A percentile compares a stretch with the other conserved stretches of the same genome.
Conservation (phyloP, 2,797 vertebrate genomes). For the Otolemur crassicaudatus region DNA sequence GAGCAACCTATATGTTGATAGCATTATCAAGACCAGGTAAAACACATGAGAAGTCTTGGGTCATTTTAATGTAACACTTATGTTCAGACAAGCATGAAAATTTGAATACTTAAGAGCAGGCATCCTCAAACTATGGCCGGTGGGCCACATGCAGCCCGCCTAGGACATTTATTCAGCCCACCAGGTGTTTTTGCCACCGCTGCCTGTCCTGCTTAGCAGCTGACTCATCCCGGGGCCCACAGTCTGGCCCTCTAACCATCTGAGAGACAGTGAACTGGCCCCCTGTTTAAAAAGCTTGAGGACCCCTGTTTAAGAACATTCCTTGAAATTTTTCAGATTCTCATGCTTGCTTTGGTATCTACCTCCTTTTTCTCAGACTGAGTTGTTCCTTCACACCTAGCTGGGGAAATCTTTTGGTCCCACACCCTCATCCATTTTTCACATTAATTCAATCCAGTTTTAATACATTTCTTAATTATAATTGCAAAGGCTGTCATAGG, state of each 20-base stretch:
- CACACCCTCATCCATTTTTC: conserved; percentile 68
- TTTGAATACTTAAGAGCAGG: background rate
- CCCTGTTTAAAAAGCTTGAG: no score
- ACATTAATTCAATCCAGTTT: conserved; percentile 77
- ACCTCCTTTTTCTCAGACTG: conserved; percentile 43
- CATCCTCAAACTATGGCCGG: no score
- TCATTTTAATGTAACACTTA: background rate
- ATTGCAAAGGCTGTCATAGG: conserved; percentile 71
- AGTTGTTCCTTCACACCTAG: conserved; percentile 65
- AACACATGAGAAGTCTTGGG: background rate
- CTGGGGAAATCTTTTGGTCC: conserved; percentile 64
- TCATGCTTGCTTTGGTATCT: conserved; percentile 38
- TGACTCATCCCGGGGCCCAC: no score
- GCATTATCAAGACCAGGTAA: background rate
- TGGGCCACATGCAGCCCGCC: no score
- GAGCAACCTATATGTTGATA: background rate
- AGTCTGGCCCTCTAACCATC: no score
- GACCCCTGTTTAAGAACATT: background rate
- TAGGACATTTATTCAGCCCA: no score
- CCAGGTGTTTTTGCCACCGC: no score
- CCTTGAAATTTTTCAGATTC: conserved; percentile 50
- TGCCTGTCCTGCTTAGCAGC: no score
- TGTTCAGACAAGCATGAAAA: background rate
- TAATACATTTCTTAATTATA: conserved; percentile 81
- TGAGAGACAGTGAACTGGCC: no score